Evolutionary conservation across 2,797 vertebrate genomes (phyloP).

Genomic region (Sebastes trivittatus): DNA sequence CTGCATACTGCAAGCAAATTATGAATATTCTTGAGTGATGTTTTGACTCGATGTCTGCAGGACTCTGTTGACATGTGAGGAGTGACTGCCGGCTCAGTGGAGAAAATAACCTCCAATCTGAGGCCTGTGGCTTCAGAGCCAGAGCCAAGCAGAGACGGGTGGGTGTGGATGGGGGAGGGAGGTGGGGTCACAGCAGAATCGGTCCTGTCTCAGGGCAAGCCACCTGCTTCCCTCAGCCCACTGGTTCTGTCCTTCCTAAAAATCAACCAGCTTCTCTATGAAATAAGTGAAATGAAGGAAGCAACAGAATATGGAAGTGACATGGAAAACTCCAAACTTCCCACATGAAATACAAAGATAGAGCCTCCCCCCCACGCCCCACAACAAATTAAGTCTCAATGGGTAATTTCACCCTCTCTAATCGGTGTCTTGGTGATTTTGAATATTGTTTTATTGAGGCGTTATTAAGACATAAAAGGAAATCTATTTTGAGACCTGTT

Average conservation of each 20-base stretch:
- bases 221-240: slow-evolving; percentile 65
- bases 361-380: not conserved
- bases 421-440: slow-evolving; percentile 5
- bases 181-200: slow-evolving; percentile 45
- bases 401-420: slow-evolving; percentile 8
- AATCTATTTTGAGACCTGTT: not conserved
- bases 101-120: slow-evolving; percentile 56
- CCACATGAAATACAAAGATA: not conserved
- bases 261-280: not conserved
- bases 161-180: slow-evolving; percentile 30
- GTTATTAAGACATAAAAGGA: not conserved
- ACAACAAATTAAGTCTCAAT: not conserved
- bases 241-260: not conserved
- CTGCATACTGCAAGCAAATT: not conserved
- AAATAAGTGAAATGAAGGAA: not conserved
- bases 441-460: not conserved
- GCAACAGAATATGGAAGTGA: not conserved
- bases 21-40: not conserved
- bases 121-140: slow-evolving; percentile 55
- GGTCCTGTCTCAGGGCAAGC: slow-evolving; percentile 50
- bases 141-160: slow-evolving; percentile 33
- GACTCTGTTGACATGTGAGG: slow-evolving; percentile 14
- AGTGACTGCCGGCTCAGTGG: slow-evolving; percentile 33
- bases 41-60: slow-evolving; percentile 18
- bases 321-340: not conserved